Evolutionary conservation across 2,888 invertebrate species (phyloP), one percentile per base, ranked within the genome.

Genomic region (Tromatobia lineatoria): DNA sequence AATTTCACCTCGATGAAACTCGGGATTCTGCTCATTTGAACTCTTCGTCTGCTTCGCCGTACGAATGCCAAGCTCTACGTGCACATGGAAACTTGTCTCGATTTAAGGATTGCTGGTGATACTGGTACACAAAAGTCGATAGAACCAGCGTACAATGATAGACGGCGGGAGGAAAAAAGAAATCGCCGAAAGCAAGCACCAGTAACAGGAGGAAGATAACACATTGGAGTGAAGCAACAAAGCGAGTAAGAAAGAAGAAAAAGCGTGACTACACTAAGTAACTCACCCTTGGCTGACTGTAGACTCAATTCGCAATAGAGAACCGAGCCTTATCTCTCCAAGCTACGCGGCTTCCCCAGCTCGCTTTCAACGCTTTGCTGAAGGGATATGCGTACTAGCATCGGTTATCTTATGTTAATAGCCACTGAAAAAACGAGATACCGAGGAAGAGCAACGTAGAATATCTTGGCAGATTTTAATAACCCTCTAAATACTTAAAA

Each of bases 231-330:
- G 42, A 42, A 25, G 25, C 38, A 34, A 47, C n/a, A 59, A 20
- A 52, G 18, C 7, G 34, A 20, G 15, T 15, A 45, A 23, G 11
- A 59, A 47, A 11, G n/a, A 57, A 45, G 66, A 38, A 18, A 59
- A 59, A 78, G 80, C 83, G 80, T 80, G 76, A 73, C 83, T 73
- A 11, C 18, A 20, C 23, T 47, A 50, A 78, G 64, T 78, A 75
- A 78, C 70, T 78, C 78, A 78, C 54, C 25, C 20, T 20, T 11
- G 34, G 59, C 52, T 76, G 76, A 76, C 57, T 34, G 70, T 20
- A 70, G 50, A 52, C 34, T 64, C 54, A 71, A 52, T 42, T 66
- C 20, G 78, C 64, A 84, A 73, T 66, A 64, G 45, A 70, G 54
- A 52, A 45, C 23, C 34, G 59, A 70, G 57, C 29, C 70, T 78